A percentile compares a stretch with the other conserved stretches of the same genome.
Conservation (phyloP, 2,888 invertebrate species). For the Heliconius ethilla region DNA sequence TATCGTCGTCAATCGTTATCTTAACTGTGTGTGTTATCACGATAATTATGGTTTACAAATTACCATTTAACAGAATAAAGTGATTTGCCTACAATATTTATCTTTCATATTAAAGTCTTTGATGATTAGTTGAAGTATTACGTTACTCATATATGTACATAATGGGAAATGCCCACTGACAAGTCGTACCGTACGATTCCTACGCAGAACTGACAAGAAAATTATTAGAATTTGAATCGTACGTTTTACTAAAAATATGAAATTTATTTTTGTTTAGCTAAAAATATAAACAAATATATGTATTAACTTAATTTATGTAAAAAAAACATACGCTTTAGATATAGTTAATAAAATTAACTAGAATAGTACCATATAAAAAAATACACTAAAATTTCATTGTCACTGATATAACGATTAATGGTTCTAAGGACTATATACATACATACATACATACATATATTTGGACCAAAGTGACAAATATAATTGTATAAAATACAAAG, state of each 20-base stretch:
- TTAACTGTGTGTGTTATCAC: slow-evolving; percentile 11
- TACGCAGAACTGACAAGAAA: background rate
- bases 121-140: background rate
- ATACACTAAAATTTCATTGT: background rate
- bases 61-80: slow-evolving; percentile 7
- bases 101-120: background rate
- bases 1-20: slow-evolving; percentile 7
- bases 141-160: background rate
- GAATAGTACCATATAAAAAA: background rate
- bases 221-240: background rate
- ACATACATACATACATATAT: background rate
- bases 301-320: background rate
- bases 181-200: background rate
- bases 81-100: slow-evolving; percentile 19
- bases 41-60: slow-evolving; percentile 7
- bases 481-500: background rate
- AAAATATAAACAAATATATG: background rate
- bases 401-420: too few relatives aligned
- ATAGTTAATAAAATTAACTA: background rate
- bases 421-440: background rate
- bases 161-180: slow-evolving; percentile 4
- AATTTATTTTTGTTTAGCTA: background rate
- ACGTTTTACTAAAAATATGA: background rate
- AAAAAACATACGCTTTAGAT: background rate
- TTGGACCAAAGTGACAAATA: slow-evolving; percentile 3